Conservation (phyloP, 2,888 invertebrate genomes). For the Exephanes ischioxanthus region DNA sequence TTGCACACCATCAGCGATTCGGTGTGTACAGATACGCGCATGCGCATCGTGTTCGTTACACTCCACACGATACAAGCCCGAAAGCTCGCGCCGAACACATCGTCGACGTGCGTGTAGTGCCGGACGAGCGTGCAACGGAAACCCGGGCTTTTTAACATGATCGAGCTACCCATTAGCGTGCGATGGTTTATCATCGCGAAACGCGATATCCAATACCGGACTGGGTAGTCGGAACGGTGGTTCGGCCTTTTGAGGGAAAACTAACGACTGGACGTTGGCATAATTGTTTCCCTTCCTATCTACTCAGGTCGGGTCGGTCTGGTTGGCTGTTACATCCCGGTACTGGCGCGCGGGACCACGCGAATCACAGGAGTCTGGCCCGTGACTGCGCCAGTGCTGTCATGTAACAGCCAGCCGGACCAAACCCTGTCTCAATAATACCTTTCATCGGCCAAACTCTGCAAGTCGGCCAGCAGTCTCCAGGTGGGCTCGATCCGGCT, state of each 20-base stretch:
- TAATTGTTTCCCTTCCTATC: no score
- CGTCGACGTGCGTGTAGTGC: not conserved
- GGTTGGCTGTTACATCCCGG: not conserved
- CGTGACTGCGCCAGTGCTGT: not conserved
- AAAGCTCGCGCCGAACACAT: not conserved
- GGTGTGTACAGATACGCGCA: not conserved
- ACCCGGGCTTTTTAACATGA: not conserved
- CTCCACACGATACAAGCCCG: not conserved
- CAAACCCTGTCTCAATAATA: not conserved
- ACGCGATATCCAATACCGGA: slow-evolving; percentile 10
- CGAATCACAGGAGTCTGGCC: not conserved
- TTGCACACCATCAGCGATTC: not conserved
- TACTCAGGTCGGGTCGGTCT: not conserved
- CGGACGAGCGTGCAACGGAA: not conserved
- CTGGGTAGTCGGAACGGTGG: no score
- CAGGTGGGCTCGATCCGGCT: not conserved
- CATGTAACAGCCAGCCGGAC: not conserved
- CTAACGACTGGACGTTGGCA: no score
- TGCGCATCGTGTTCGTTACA: not conserved
- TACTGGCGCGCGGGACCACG: not conserved
- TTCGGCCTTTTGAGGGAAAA: no score
- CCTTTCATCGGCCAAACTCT: not conserved
- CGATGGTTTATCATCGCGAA: slow-evolving; percentile 10
- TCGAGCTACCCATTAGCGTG: not conserved
- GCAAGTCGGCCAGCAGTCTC: not conserved